These are phyloP conservation scores for Seira musarum DNA, from an alignment of 2,888 invertebrate species.

Conservation along the genomic window DNA sequence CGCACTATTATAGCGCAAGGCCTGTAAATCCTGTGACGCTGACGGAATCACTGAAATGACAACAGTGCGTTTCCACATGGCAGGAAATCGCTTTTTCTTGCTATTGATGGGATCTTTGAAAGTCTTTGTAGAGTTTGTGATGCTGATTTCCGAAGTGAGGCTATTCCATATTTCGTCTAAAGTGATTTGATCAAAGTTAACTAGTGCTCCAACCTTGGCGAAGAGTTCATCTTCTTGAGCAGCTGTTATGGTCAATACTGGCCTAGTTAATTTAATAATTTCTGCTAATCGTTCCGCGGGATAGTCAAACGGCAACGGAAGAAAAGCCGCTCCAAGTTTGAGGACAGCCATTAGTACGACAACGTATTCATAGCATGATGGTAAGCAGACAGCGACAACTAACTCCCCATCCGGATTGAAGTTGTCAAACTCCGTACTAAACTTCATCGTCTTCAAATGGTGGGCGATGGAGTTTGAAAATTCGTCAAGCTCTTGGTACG, in stretches of 20 bases:
- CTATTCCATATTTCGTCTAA: conserved; percentile 43
- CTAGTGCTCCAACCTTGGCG: not conserved
- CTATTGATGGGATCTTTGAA: conserved; percentile 28
- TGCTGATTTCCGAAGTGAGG: not conserved
- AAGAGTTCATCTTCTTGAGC: conserved; percentile 27
- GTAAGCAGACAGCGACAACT: conserved; percentile 58
- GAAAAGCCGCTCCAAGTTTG: conserved; percentile 52
- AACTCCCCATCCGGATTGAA: conserved; percentile 59
- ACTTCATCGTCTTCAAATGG: conserved; percentile 33
- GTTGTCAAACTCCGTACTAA: conserved; percentile 19
- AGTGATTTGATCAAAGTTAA: conserved; percentile 14
- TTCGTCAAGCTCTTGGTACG: conserved; percentile 43
- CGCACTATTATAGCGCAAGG: conserved; percentile 23
- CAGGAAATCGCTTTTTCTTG: conserved; percentile 17
- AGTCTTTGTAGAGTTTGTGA: conserved; percentile 11
- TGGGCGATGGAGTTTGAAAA: conserved; percentile 39
- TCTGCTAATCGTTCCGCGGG: conserved; percentile 35
- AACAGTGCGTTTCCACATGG: conserved; percentile 41
- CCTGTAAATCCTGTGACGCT: conserved; percentile 27
- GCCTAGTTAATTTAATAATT: conserved; percentile 33
- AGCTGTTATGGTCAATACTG: conserved; percentile 37
- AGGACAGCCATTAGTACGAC: conserved; percentile 49
- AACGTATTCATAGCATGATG: conserved; percentile 55
- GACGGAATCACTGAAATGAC: conserved; percentile 28
- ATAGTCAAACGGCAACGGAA: conserved; percentile 39